A percentile compares a stretch with the other conserved stretches of the same genome.
phyloP scores from a whole-genome alignment of 2,113 vertebrate species.

The Furnarius figulus region DNA sequence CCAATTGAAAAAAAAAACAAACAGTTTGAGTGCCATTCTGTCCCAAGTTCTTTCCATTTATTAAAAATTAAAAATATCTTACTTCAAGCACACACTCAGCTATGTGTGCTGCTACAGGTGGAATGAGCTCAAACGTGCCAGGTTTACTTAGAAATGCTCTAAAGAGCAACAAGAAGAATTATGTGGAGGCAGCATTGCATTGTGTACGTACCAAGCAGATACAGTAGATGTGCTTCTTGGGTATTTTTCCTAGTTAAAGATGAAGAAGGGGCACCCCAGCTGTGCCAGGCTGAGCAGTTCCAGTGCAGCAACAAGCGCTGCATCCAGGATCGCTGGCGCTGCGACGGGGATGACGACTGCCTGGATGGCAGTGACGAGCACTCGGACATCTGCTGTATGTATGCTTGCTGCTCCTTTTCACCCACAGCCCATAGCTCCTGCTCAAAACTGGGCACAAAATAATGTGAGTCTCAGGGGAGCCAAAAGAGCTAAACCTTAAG shows the following conservation, averaged over 20 bases:
- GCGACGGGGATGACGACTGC: slow-evolving; percentile 95
- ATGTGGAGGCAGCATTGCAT: background rate
- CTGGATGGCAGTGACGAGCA: slow-evolving; percentile 94
- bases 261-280: slow-evolving; percentile 71
- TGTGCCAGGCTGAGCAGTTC: slow-evolving; percentile 89
- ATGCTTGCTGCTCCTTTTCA: background rate
- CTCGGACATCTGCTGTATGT: slow-evolving; percentile 86
- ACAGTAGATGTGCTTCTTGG: background rate
- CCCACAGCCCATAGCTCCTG: fast-evolving
- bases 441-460: background rate
- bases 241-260: slow-evolving; percentile 71
- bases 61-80: background rate
- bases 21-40: background rate
- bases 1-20: background rate
- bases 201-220: background rate
- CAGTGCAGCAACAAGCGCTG: slow-evolving; percentile 91
- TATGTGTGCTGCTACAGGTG: background rate
- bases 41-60: background rate
- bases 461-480: background rate
- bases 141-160: background rate
- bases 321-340: slow-evolving; percentile 89
- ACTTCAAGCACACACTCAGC: background rate
- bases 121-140: background rate
- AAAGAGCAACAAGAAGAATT: background rate
- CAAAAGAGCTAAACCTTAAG: background rate